phyloP scores from a whole-genome alignment of 2,113 vertebrate species.

The Gasterosteus nipponicus region DNA sequence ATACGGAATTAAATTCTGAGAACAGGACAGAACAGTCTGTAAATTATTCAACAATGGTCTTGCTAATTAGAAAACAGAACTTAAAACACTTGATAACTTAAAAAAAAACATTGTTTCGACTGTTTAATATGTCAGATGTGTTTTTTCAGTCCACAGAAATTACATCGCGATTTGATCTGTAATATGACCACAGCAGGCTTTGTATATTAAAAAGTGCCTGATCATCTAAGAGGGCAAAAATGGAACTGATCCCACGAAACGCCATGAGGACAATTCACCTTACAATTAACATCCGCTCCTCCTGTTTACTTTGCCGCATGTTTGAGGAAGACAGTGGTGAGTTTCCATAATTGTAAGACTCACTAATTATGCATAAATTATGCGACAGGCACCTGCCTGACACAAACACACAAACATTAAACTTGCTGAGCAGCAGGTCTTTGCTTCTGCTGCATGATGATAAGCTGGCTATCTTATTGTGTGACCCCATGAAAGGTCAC shows the following conservation, averaged over 20 bases:
- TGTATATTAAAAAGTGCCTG: background rate
- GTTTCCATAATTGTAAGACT: slow-evolving; percentile 40
- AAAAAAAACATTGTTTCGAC: too few relatives aligned
- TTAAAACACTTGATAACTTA: too few relatives aligned
- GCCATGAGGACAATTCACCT: background rate
- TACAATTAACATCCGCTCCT: background rate
- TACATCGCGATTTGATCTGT: background rate
- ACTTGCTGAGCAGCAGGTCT: slow-evolving; percentile 14
- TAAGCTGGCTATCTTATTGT: slow-evolving; percentile 24
- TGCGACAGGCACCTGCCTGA: slow-evolving; percentile 61
- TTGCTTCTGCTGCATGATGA: background rate
- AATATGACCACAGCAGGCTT: background rate
- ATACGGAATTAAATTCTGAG: background rate
- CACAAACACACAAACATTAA: background rate
- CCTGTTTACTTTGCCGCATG: slow-evolving; percentile 25
- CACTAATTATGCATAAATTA: slow-evolving; percentile 49
- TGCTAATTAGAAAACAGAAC: too few relatives aligned
- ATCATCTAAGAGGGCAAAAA: background rate
- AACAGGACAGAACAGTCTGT: background rate
- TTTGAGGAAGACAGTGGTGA: slow-evolving; percentile 52
- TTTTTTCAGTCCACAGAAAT: background rate
- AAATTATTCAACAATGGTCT: background rate
- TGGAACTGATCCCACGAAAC: background rate
- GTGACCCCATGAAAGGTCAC: slow-evolving; percentile 38
- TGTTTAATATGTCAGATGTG: background rate